A percentile compares a stretch with the other conserved stretches of the same genome.
These are phyloP conservation scores for Trematocara nigrifrons DNA, from an alignment of 2,113 vertebrate genomes.

Conservation along the genomic window DNA sequence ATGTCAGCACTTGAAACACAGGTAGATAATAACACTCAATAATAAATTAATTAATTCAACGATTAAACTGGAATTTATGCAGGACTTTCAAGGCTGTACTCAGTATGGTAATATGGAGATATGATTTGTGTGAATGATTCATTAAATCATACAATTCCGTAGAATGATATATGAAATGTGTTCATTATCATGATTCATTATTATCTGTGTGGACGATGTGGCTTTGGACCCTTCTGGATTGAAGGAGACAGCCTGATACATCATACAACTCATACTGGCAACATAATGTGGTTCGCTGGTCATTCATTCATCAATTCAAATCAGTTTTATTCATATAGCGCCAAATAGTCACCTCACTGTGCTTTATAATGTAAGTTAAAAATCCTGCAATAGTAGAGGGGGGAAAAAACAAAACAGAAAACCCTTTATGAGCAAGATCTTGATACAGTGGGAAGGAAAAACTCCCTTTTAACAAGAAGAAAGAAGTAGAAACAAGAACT, in stretches of 20 bases:
- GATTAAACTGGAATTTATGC: conserved; percentile 31
- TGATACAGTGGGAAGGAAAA: background rate
- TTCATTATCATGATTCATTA: conserved; percentile 1
- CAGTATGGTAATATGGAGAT: background rate
- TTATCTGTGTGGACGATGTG: background rate
- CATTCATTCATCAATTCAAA: background rate
- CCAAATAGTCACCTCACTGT: background rate
- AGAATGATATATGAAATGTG: conserved; percentile 2
- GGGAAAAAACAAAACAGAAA: background rate
- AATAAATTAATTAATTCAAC: conserved; percentile 3
- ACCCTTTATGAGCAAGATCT: background rate
- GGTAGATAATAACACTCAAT: conserved; percentile 10
- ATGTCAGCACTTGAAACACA: conserved; percentile 33
- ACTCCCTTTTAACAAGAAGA: background rate
- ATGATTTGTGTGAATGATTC: conserved; percentile 13
- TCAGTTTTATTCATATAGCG: background rate
- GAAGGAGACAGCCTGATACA: background rate
- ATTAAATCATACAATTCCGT: background rate
- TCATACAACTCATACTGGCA: background rate
- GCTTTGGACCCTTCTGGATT: background rate
- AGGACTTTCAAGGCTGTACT: background rate
- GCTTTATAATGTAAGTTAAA: background rate
- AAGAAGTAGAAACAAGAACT: background rate
- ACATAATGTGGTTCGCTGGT: background rate
- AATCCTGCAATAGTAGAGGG: background rate